Evolutionary conservation across 2,888 invertebrate species (phyloP).

Genomic region (Andrena chrysosceles): DNA sequence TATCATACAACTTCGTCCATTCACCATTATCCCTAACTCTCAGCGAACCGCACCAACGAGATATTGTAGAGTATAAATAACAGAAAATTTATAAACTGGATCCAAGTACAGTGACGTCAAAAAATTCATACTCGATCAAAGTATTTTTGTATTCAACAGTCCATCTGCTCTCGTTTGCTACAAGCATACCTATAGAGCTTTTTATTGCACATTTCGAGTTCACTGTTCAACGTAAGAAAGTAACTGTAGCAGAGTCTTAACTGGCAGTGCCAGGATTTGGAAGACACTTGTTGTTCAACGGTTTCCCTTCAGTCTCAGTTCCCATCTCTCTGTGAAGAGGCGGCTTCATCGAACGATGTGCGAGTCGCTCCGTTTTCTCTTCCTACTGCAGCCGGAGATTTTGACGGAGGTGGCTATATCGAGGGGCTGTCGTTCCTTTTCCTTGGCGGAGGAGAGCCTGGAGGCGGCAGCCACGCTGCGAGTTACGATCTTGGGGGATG

Average conservation of each 20-base stretch:
- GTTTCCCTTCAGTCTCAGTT: neutral
- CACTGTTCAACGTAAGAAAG: neutral
- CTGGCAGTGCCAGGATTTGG: neutral
- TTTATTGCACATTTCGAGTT: too few relatives aligned
- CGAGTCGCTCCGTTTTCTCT: constrained; percentile 25
- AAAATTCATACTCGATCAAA: neutral
- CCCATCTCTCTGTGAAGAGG: neutral
- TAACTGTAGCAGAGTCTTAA: neutral
- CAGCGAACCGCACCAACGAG: neutral
- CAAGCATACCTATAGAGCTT: too few relatives aligned
- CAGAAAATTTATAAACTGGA: neutral
- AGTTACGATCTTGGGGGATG: constrained; percentile 26
- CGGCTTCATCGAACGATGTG: constrained; percentile 8
- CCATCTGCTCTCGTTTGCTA: too few relatives aligned
- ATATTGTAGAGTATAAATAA: neutral
- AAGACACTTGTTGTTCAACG: neutral
- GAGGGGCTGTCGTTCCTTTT: neutral
- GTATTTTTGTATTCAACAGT: neutral
- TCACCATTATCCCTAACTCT: neutral
- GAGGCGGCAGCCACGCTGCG: constrained; percentile 25
- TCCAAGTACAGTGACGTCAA: neutral
- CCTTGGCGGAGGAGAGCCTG: neutral
- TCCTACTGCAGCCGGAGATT: neutral
- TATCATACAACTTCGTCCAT: neutral
- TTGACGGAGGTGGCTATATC: neutral